Base-by-base conservation (phyloP, 2,888 invertebrate genomes). In the Fragum sueziense region DNA sequence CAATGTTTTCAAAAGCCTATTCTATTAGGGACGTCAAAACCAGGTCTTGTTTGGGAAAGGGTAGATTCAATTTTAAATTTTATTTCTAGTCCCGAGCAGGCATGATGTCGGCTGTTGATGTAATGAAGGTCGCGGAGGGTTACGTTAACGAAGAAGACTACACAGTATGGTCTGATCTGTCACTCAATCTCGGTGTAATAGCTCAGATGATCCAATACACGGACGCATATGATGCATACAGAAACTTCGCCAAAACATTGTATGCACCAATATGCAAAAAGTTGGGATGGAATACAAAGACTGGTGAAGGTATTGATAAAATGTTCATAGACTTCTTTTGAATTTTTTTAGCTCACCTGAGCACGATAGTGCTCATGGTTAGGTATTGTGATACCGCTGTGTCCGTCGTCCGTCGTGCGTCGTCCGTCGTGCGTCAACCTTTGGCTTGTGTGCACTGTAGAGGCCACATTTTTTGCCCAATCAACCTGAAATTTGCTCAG, bases 61-160 rank as follows among this genome's bases (percentile, higher is more conserved):
- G 17, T 11, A 41, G 41, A 17, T 9, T 41, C 17, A 11, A 41
- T 11, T 41, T 41, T 41, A 41, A 11, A 11, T 9, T 17, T 41
- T 68, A n/a, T 31, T 78, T 80, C 11, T 79, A 93, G 93, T 92
- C 91, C 22, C 97, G 94, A 70, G 96, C 98, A 3, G 98, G 98
- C 0, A 95, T 96, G 85, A 95, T 96, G 3, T 95, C 96, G 77
- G 97, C 97, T 17, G 96, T 96, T 0, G 94, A 97, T 91, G 96
- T 96, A 0, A 94, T 99, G 71, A 95, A 96, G 90, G 94, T 98
- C n/a, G 95, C 97, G 91, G 95, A 96, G 88, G 97, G 97, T 0
- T 98, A 96, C 92, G 95, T 95, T 83, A 95, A 96, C 86, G 98
- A 99, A 93, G 96, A 95, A 51, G 97, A 98, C 93, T 99, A 96